phyloP scores from a whole-genome alignment of 2,797 vertebrate genomes.

The Anabacerthia variegaticeps region DNA sequence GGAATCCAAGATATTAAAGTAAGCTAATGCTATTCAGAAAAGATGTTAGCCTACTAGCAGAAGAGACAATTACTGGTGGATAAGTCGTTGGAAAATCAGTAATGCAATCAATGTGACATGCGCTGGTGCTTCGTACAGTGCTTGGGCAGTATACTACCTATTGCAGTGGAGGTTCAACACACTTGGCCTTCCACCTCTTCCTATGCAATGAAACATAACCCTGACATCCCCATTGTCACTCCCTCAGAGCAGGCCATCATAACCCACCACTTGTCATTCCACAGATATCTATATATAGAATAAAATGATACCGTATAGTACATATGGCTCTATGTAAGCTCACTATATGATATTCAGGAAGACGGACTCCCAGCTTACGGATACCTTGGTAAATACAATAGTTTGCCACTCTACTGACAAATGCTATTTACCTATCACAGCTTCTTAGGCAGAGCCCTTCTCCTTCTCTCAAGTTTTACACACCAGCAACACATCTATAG shows the following conservation, averaged over 20 bases:
- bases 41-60: not conserved
- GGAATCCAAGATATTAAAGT: not conserved
- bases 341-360: not conserved
- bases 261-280: not conserved
- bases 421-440: not conserved
- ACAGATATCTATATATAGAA: not conserved
- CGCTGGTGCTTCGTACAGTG: not conserved
- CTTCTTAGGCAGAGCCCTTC: not conserved
- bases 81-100: not conserved
- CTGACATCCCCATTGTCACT: not conserved
- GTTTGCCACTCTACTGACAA: not conserved
- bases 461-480: not conserved
- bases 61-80: not conserved
- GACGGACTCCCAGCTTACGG: not conserved
- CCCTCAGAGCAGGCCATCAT: not conserved
- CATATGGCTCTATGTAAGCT: not conserved
- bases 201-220: not conserved
- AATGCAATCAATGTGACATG: not conserved
- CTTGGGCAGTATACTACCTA: not conserved
- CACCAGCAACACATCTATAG: not conserved
- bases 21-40: not conserved
- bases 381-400: not conserved
- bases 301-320: not conserved
- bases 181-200: not conserved
- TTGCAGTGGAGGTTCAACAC: not conserved